These are phyloP conservation scores for Steinernema khuongi DNA, from an alignment of 1,140 invertebrate species.

Conservation along the genomic window DNA sequence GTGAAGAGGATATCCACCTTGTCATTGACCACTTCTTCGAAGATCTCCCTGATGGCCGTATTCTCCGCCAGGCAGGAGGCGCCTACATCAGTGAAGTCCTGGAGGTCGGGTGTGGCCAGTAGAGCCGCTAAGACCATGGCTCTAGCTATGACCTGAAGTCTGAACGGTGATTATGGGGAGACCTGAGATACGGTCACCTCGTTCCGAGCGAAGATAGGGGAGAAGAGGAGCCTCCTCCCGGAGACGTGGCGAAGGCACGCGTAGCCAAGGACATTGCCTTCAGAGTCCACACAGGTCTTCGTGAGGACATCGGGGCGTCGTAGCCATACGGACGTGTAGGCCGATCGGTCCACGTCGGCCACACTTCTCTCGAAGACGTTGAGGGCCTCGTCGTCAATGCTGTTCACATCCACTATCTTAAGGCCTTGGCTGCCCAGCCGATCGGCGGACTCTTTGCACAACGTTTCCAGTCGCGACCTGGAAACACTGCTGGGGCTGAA, in stretches of 20 bases:
- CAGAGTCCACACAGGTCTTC: neutral
- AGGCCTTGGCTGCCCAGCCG: no score
- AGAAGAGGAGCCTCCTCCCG: neutral
- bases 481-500: neutral
- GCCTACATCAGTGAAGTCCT: neutral
- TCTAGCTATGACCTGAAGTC: neutral
- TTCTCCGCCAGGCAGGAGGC: neutral
- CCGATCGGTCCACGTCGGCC: neutral
- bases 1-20: no score
- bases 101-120: neutral
- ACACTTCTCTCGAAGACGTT: neutral
- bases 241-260: neutral
- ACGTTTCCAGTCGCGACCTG: neutral
- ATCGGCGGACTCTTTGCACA: no score
- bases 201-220: neutral
- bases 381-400: neutral
- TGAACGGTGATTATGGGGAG: neutral
- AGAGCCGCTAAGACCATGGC: neutral
- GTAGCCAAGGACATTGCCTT: neutral
- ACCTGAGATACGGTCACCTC: neutral
- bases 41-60: neutral
- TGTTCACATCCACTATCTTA: neutral
- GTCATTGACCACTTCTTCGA: neutral
- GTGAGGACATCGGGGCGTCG: neutral
- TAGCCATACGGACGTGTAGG: neutral